Base-by-base conservation (phyloP, 2,888 invertebrate species). In the Melinaea menophilus region DNA sequence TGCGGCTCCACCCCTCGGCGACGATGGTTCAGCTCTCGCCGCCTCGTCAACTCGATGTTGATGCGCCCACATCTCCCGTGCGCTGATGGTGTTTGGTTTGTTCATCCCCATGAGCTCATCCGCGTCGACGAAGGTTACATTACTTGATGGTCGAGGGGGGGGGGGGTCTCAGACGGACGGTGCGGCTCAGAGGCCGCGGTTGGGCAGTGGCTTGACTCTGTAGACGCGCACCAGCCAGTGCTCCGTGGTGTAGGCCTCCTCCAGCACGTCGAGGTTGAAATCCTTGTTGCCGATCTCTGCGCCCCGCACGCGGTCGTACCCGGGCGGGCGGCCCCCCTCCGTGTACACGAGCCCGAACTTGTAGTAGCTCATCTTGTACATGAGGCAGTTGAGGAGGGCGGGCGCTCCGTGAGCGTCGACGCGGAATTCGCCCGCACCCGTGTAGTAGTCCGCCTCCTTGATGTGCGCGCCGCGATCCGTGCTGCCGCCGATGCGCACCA, bases 351-450 rank as follows among this genome's bases (percentile, higher is more conserved):
- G 96, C 0, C 98, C 99, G 84, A 99, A 99, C 79, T 97, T 94
- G 90, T 99, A 99, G 86, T 99, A 99, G 90, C 98, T 98, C 96
- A 99, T 97, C 92, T 99, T 99, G 92, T 99, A 99, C 99, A 99
- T 99, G 69, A 99, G 93, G 79, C 98, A 99, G 91, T 99, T 99
- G 74, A 99, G 94, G 73, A 99, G 92, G 22, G 95, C 95, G 45
- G 94, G 94, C 1, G 98, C 97, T 51, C 98, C 99, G 80, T 98
- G 98, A 72, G 95, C 95, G 89, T 99, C 99, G 2, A 99, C 95
- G 55, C 98, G 92, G 89, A 99, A 99, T 92, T 99, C 99, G 2
- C 99, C 99, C 71, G 94, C 93, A 0, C 97, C 93, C 58, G 98
- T 98, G 92, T 99, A 99, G 87, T 99, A 99, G 90, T 99, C 98